Evolutionary conservation across 2,797 vertebrate species (phyloP), one percentile per base, ranked within the genome.

Genomic region (Chelmon rostratus): DNA sequence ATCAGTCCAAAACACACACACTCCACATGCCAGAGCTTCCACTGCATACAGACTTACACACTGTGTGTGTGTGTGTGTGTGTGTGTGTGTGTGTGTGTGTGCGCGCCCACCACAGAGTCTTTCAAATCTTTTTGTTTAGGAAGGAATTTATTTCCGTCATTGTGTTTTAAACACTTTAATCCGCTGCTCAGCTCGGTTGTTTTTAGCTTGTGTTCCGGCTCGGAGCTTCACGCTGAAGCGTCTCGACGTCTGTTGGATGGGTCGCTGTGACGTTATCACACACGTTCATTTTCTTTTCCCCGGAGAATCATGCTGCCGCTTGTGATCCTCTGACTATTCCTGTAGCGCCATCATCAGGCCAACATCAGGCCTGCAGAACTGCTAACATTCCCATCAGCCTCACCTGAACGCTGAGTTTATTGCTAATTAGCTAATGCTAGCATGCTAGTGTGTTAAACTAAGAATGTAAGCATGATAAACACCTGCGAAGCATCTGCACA

Each of bases 1-100:
- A 50, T 61, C 47, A 1, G 21, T 83, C 85, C 85, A 84, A 82
- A 84, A 68, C 82, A 81, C 76, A 84, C 65, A 84, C 66, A 50
- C 52, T 78, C 73, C 76, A 58, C 79, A 70, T 23, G 77, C 76
- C 79, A 66, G 8, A 64, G 73, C 88, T 86, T 86, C 79, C 79
- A 80, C 73, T 84, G 73, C 84, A 62, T 19, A 47, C 56, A 50
- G 37, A 65, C 42, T 40, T 25, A 66, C 72, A 38, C 47, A 77
- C 10, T 42, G 38, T 21, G 33, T 21, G 37, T 28, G 37, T 31
- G 37, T 40, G 65, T 37, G 31, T 54, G 66, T 68, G 35, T 46
- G 38, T 40, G 64, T 68, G 35, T 46, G 37, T 38, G 63, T 64
- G 10, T 9, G 21, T 38, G 33, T 23, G 33, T 64, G 40, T 33